Conservation (phyloP, 2,797 vertebrate species). For the Prunella strophiata region DNA sequence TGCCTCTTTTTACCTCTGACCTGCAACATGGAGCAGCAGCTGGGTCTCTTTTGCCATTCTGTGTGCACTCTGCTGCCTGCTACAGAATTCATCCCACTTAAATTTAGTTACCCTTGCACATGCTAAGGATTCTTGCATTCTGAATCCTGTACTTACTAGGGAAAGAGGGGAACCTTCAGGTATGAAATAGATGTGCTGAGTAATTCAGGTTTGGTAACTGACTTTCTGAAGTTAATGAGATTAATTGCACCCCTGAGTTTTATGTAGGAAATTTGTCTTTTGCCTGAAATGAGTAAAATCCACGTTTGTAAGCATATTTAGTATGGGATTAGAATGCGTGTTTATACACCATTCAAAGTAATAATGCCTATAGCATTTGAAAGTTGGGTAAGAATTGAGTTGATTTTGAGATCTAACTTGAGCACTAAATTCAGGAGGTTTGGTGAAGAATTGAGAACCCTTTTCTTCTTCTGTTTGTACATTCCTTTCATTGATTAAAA, state of each 20-base stretch:
- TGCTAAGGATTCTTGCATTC: neutral
- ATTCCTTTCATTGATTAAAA: neutral
- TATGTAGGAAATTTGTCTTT: neutral
- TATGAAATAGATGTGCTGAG: neutral
- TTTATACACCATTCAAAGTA: neutral
- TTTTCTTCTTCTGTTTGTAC: neutral
- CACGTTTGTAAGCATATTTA: neutral
- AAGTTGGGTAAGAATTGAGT: neutral
- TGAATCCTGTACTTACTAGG: neutral
- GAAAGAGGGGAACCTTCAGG: neutral
- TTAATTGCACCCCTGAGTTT: neutral
- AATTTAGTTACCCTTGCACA: neutral
- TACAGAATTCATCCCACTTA: neutral
- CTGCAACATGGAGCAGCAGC: rapidly evolving
- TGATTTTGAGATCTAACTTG: neutral
- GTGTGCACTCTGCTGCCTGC: neutral
- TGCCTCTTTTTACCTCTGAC: neutral
- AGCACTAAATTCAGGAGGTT: neutral
- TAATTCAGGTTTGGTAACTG: neutral
- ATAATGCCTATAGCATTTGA: neutral
- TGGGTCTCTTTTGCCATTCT: neutral
- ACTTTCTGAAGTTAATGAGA: neutral
- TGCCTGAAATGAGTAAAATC: neutral
- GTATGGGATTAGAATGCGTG: neutral
- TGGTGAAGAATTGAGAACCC: neutral